A percentile compares a stretch with the other conserved stretches of the same genome.
Evolutionary conservation across 53 echinoderm and acorn worm species (phyloP).

Genomic region (Crossaster papposus): DNA sequence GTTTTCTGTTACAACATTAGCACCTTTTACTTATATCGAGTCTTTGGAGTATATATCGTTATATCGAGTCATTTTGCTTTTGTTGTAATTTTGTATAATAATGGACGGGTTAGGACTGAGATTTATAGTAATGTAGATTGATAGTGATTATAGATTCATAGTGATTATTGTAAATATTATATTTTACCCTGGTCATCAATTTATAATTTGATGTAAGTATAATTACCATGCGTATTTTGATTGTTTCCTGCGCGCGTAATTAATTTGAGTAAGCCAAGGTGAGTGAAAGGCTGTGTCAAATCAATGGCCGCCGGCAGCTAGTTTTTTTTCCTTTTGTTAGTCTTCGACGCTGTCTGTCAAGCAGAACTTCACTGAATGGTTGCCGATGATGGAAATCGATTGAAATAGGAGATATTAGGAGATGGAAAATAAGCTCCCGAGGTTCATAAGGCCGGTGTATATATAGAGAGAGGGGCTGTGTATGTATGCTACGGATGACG

Average conservation of each 20-base stretch:
- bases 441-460: background rate
- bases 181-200: too few relatives aligned
- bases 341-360: background rate
- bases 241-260: conserved; percentile 1
- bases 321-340: background rate
- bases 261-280: conserved; percentile 31
- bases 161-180: too few relatives aligned
- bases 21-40: too few relatives aligned
- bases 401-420: conserved; percentile 30
- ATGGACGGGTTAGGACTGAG: too few relatives aligned
- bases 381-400: conserved; percentile 24
- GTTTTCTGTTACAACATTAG: too few relatives aligned
- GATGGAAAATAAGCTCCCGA: background rate
- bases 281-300: conserved; percentile 18
- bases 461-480: too few relatives aligned
- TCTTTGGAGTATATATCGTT: too few relatives aligned
- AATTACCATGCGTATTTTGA: background rate
- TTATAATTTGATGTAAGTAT: background rate
- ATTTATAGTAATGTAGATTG: too few relatives aligned
- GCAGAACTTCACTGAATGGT: conserved; percentile 15
- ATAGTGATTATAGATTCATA: too few relatives aligned
- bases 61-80: too few relatives aligned
- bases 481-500: background rate
- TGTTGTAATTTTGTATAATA: too few relatives aligned
- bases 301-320: conserved; percentile 46